phyloP scores from a whole-genome alignment of 2,113 vertebrate species.

The Triplophysa tibetana region DNA sequence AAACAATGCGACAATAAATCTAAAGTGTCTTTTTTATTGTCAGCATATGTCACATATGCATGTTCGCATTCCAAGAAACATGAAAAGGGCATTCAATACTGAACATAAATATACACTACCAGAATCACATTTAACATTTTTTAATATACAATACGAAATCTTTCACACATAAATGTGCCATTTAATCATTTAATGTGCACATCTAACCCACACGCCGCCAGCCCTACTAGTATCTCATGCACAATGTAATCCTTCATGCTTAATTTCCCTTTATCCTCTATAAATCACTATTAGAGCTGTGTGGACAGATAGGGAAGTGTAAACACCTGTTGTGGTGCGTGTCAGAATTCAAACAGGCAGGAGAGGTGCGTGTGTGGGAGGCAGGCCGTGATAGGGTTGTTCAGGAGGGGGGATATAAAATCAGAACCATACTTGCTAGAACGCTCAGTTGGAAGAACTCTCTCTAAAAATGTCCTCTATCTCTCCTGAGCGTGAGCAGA shows the following conservation, averaged over 20 bases:
- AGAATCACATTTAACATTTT: background rate
- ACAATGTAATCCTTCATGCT: constrained; percentile 61
- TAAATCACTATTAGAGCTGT: constrained; percentile 66
- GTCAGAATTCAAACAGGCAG: constrained; percentile 40
- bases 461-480: constrained; percentile 70
- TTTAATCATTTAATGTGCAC: too few relatives aligned
- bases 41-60: constrained; percentile 2
- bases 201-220: constrained; percentile 44
- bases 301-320: constrained; percentile 59
- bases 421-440: constrained; percentile 68
- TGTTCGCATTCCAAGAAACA: too few relatives aligned
- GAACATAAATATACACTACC: too few relatives aligned
- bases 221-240: constrained; percentile 51
- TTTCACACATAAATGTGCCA: constrained; percentile 10
- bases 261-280: constrained; percentile 61
- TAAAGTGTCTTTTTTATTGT: background rate
- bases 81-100: too few relatives aligned
- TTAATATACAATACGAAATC: background rate
- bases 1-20: background rate
- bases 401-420: constrained; percentile 64
- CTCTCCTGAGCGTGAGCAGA: constrained; percentile 55
- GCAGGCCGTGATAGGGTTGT: constrained; percentile 31
- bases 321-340: constrained; percentile 71
- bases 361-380: constrained; percentile 46
- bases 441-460: constrained; percentile 71